phyloP scores from a whole-genome alignment of 2,888 invertebrate genomes.

The Temnothorax ravouxi region DNA sequence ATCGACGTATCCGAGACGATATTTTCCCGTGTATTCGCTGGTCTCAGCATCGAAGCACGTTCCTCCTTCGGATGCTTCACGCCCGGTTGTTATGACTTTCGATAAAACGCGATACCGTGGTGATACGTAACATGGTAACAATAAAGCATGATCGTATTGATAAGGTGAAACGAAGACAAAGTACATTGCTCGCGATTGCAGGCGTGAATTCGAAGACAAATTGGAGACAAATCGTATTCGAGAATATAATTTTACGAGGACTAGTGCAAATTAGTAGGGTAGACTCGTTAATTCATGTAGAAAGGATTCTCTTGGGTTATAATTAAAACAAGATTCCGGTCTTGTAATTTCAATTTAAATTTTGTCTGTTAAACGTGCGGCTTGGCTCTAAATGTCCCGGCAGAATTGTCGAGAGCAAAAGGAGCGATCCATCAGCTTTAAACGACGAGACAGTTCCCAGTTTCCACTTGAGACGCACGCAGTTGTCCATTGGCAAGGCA shows the following conservation, averaged over 20 bases:
- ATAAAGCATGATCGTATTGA: not conserved
- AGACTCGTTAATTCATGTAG: not conserved
- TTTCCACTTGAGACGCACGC: constrained; percentile 59
- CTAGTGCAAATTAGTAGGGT: not conserved
- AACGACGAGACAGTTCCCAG: constrained; percentile 63
- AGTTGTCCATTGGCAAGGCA: constrained; percentile 51
- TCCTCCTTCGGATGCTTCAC: constrained; percentile 27
- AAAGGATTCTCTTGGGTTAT: not conserved
- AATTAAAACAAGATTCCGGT: not conserved
- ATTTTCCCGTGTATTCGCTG: constrained; percentile 29
- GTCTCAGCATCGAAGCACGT: constrained; percentile 6
- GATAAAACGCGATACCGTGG: not conserved
- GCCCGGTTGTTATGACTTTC: constrained; percentile 22
- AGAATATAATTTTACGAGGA: not conserved
- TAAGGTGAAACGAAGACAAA: not conserved
- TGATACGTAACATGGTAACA: not conserved
- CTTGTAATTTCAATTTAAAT: constrained; percentile 33
- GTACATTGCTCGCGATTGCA: not conserved
- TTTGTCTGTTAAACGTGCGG: constrained; percentile 1
- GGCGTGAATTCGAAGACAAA: not conserved
- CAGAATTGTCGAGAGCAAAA: not conserved
- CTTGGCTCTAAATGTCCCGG: not conserved
- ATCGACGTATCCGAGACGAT: constrained; percentile 34
- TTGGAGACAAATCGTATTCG: not conserved
- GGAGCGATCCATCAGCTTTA: constrained; percentile 67